These are phyloP conservation scores for Pluvialis apricaria DNA, from an alignment of 2,113 vertebrate species.

Conservation along the genomic window DNA sequence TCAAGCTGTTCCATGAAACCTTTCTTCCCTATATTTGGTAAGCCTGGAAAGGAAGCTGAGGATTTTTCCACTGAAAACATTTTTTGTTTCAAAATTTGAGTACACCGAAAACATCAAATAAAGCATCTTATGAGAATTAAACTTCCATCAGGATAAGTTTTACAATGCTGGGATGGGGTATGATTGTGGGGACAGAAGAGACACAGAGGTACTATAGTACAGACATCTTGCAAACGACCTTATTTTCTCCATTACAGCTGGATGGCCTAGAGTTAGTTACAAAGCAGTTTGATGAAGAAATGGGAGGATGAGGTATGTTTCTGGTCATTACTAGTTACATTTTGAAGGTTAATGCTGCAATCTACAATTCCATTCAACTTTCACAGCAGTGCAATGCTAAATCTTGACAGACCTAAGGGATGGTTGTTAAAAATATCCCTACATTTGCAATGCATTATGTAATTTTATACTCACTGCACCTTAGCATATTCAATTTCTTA, in stretches of 20 bases:
- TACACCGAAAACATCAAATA: background rate
- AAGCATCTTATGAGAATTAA: background rate
- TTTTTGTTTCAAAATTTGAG: background rate
- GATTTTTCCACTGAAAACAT: background rate
- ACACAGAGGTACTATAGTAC: background rate
- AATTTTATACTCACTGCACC: background rate
- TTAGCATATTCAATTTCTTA: background rate
- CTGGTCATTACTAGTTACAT: background rate
- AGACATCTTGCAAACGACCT: background rate
- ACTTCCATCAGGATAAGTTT: background rate
- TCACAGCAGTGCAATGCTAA: background rate
- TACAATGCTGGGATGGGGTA: background rate
- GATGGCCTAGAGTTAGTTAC: background rate
- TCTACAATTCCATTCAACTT: background rate
- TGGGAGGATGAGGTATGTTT: background rate
- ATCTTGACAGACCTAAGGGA: background rate
- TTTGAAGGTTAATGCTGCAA: background rate
- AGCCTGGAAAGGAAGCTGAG: background rate
- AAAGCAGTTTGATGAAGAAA: background rate
- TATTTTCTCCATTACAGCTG: background rate
- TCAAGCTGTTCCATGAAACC: background rate
- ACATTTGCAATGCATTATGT: background rate
- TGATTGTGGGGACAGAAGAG: background rate
- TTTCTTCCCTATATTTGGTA: background rate
- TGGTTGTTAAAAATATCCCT: slow-evolving; percentile 1